A percentile compares a stretch with the other conserved stretches of the same genome.
Evolutionary conservation across 1,140 invertebrate species (phyloP).

Genomic region (Brachionus paranguensis): DNA sequence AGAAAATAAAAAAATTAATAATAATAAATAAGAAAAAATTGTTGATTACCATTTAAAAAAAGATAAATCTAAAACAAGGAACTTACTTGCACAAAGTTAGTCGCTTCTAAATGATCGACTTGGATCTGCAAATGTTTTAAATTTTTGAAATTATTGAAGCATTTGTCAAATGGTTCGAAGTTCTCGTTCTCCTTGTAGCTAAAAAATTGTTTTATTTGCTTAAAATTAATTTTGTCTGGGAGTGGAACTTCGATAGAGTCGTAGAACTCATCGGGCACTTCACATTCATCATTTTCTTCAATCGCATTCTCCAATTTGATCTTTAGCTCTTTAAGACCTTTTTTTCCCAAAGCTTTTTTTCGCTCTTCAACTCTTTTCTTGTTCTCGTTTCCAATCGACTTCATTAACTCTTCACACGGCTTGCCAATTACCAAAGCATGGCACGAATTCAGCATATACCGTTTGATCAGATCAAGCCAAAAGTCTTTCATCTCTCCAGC

Average conservation of each 20-base stretch:
- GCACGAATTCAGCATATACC: conserved; percentile 62
- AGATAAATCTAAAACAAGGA: too few species aligned
- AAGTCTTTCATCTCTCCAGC: conserved; percentile 62
- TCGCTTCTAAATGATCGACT: conserved; percentile 49
- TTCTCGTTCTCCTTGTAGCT: conserved; percentile 63
- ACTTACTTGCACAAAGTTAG: conserved; percentile 39
- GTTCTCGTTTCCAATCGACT: conserved; percentile 63
- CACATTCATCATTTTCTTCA: conserved; percentile 66
- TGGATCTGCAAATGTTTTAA: conserved; percentile 65
- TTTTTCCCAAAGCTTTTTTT: conserved; percentile 61
- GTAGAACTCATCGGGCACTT: neutral
- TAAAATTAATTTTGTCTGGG: conserved; percentile 39
- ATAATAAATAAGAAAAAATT: too few species aligned
- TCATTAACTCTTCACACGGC: conserved; percentile 56
- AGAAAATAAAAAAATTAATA: too few species aligned
- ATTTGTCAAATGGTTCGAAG: neutral
- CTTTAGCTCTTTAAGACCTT: conserved; percentile 64
- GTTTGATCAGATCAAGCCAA: conserved; percentile 67
- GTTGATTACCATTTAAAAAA: too few species aligned
- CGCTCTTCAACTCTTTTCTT: conserved; percentile 64
- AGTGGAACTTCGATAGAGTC: neutral
- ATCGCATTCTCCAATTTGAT: conserved; percentile 65
- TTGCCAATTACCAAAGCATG: conserved; percentile 53
- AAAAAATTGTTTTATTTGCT: conserved; percentile 58
- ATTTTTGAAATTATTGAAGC: conserved; percentile 63